Conservation (phyloP, 2,797 vertebrate species). For the Falco novaeseelandiae region DNA sequence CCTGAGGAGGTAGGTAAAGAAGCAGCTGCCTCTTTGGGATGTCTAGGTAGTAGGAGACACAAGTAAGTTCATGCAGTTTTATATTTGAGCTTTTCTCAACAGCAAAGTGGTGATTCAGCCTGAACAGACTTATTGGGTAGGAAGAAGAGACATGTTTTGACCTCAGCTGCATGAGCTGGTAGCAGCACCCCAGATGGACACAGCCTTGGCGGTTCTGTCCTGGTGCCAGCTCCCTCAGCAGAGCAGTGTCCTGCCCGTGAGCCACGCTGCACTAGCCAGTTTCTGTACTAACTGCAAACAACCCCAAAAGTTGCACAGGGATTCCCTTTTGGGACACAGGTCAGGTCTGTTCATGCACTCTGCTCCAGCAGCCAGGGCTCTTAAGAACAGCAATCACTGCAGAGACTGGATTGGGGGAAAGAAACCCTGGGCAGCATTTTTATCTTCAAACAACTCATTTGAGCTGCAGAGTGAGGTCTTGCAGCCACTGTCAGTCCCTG, state of each 20-base stretch:
- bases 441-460: background rate
- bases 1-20: background rate
- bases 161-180: background rate
- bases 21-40: background rate
- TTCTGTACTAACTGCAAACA: background rate
- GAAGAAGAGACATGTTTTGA: background rate
- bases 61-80: background rate
- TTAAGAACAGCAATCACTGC: background rate
- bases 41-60: background rate
- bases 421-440: background rate
- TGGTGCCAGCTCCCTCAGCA: background rate
- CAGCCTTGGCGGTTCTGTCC: background rate
- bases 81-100: background rate
- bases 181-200: background rate
- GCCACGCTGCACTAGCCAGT: background rate
- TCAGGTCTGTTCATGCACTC: background rate
- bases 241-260: background rate
- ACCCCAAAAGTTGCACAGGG: background rate
- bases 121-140: background rate
- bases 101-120: background rate
- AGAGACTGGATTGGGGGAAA: background rate
- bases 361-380: background rate
- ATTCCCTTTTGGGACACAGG: background rate
- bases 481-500: background rate
- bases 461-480: background rate